phyloP scores from a whole-genome alignment of 2,888 invertebrate species.

The Ophion costatus region DNA sequence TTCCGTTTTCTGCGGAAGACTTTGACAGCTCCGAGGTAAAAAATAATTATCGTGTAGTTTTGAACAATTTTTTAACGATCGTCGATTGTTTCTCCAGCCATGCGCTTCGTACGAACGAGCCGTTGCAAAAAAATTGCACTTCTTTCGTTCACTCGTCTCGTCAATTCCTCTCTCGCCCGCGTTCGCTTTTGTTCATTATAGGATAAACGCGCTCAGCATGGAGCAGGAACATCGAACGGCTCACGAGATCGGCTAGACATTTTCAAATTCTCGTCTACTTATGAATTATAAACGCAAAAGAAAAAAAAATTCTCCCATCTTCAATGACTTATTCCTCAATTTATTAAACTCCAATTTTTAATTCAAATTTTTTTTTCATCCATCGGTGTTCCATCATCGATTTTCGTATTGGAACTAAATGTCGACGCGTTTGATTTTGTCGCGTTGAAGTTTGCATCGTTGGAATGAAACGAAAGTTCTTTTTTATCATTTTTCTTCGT shows the following conservation, averaged over 20 bases:
- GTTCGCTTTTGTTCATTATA: background rate
- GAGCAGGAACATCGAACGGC: constrained; percentile 52
- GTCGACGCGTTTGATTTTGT: constrained; percentile 41
- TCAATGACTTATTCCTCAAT: constrained; percentile 4
- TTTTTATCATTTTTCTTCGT: no score
- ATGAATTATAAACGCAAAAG: background rate
- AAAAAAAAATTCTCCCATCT: background rate
- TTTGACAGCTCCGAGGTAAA: constrained; percentile 45
- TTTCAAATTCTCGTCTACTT: constrained; percentile 66
- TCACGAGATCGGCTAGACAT: constrained; percentile 60
- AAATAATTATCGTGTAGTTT: constrained; percentile 48
- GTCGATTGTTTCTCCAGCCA: constrained; percentile 21
- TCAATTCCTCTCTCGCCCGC: background rate
- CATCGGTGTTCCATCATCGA: no score
- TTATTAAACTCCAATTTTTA: constrained; percentile 20
- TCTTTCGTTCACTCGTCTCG: constrained; percentile 21
- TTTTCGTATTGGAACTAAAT: background rate
- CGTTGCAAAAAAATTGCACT: constrained; percentile 37
- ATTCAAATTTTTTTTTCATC: constrained; percentile 20
- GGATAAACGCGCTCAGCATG: constrained; percentile 55
- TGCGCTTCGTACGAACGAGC: constrained; percentile 14
- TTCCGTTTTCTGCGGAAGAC: constrained; percentile 54
- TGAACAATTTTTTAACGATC: constrained; percentile 24
- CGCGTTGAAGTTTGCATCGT: no score
- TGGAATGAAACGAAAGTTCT: no score